A percentile compares a stretch with the other conserved stretches of the same genome.
These are phyloP conservation scores for Rhynchomys soricoides DNA, from an alignment of 2,113 vertebrate genomes.

Conservation along the genomic window DNA sequence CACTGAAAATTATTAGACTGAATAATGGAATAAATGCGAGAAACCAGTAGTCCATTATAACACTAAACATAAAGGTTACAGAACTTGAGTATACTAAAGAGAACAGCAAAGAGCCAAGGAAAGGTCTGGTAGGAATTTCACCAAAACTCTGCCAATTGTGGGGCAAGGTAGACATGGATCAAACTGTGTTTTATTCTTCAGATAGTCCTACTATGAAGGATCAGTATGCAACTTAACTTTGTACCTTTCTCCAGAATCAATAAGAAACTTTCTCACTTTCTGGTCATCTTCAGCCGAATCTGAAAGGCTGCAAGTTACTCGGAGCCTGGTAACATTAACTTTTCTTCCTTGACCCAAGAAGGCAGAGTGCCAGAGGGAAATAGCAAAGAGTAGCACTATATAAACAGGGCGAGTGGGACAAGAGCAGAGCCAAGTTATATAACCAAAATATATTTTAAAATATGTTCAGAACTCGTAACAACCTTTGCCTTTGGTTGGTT, in stretches of 20 bases:
- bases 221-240: constrained; percentile 47
- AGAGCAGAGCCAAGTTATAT: constrained; percentile 80
- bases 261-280: constrained; percentile 69
- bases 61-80: constrained; percentile 62
- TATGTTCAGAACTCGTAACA: constrained; percentile 81
- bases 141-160: constrained; percentile 80
- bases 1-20: constrained; percentile 58
- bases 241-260: constrained; percentile 56
- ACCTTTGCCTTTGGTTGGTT: constrained; percentile 96
- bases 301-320: constrained; percentile 64
- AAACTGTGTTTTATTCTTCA: constrained; percentile 58
- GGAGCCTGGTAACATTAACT: constrained; percentile 66
- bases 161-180: constrained; percentile 70
- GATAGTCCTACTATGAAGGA: constrained; percentile 45
- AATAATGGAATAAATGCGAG: constrained; percentile 57
- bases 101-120: constrained; percentile 74
- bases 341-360: constrained; percentile 81
- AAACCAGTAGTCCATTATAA: constrained; percentile 64
- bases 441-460: constrained; percentile 79
- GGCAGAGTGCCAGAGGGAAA: constrained; percentile 81
- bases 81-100: constrained; percentile 64
- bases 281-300: constrained; percentile 61
- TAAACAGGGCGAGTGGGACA: constrained; percentile 80
- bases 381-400: constrained; percentile 77
- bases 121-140: constrained; percentile 72